These are phyloP conservation scores for Heterodera schachtii DNA, from an alignment of 1,140 invertebrate genomes.

Conservation along the genomic window DNA sequence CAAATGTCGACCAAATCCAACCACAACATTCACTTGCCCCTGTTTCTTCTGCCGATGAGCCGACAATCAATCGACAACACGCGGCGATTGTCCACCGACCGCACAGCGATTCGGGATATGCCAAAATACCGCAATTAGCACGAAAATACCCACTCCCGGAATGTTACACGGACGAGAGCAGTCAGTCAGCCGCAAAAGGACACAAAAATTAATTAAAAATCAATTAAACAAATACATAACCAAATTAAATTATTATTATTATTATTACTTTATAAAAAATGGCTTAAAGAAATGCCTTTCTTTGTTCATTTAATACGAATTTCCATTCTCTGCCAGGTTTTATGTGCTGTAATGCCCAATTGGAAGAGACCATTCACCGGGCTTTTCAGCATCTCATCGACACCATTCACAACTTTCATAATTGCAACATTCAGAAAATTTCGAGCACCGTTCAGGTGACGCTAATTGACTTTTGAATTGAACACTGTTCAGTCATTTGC, in stretches of 20 bases:
- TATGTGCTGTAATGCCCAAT: slow-evolving; percentile 44
- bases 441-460: slow-evolving; percentile 29
- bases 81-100: background rate
- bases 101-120: slow-evolving; percentile 3
- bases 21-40: background rate
- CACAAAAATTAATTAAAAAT: background rate
- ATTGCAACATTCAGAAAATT: slow-evolving; percentile 46
- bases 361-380: slow-evolving; percentile 40
- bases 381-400: slow-evolving; percentile 22
- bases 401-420: slow-evolving; percentile 17
- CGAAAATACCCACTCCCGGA: slow-evolving; percentile 39
- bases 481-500: slow-evolving; percentile 23
- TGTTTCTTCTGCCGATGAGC: background rate
- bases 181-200: background rate
- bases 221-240: no score
- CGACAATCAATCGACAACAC: background rate
- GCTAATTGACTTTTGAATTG: background rate
- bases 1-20: background rate
- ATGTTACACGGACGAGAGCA: slow-evolving; percentile 41
- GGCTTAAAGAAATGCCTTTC: no score
- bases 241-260: no score
- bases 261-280: no score
- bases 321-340: slow-evolving; percentile 15
- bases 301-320: slow-evolving; percentile 5
- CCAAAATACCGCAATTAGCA: background rate